phyloP scores from a whole-genome alignment of 2,797 vertebrate species.

The Muscicapa striata region DNA sequence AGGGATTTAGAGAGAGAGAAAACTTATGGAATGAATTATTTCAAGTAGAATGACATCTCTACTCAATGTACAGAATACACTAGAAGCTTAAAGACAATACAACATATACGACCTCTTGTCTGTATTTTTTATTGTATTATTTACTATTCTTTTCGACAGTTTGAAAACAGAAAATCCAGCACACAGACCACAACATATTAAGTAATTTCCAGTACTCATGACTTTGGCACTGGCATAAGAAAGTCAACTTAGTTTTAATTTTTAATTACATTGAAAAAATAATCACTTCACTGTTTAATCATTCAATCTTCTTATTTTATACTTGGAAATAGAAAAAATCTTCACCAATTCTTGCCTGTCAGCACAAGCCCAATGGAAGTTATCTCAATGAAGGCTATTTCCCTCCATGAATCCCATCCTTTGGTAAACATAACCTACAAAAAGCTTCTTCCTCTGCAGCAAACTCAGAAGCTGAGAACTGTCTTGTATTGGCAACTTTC shows the following conservation, averaged over 20 bases:
- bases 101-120: background rate
- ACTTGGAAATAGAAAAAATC: background rate
- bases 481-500: background rate
- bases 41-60: background rate
- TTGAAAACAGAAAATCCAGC: background rate
- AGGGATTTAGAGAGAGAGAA: background rate
- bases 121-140: background rate
- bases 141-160: background rate
- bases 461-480: background rate
- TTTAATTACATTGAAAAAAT: background rate
- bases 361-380: background rate
- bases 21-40: background rate
- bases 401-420: background rate
- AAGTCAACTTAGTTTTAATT: background rate
- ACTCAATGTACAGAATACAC: background rate
- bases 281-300: background rate
- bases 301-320: background rate
- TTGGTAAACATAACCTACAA: background rate
- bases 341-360: background rate
- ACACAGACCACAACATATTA: background rate
- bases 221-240: background rate
- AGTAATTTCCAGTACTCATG: background rate
- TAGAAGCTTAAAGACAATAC: background rate
- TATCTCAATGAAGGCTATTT: background rate
- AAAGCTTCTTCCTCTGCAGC: background rate